Base-by-base conservation (phyloP, 1,140 invertebrate species). In the Conopomorpha cramerella region DNA sequence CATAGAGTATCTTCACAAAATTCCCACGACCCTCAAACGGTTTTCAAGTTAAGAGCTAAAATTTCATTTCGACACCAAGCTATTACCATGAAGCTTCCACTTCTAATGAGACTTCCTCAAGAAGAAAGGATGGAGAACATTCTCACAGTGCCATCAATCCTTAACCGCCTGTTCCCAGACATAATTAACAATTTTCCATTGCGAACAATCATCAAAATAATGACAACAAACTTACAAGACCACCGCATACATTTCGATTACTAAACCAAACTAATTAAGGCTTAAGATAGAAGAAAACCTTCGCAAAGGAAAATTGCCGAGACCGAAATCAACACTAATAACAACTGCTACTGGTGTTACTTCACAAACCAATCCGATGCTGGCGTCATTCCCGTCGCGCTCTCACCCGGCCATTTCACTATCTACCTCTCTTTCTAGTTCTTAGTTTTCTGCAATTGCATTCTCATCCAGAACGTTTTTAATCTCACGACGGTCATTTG, bases 291-390 rank as follows among this genome's bases (percentile, higher is more conserved):
- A 51, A 50, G 52, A 49, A 60, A 45, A 33, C 34, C 38, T 27
- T 30, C 28, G 11, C 32, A 25, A 17, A 39, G 44, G 29, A 49
- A 45, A 46, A 46, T 46, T 26, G 43, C 30, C 31, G 30, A 13
- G 49, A 54, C 50, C 45, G 36, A 51, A 61, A 66, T 64, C 48
- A n/a, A 60, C 51, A 38, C 51, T 66, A 66, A 70, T 70, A 61
- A 55, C 53, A 4, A 23, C 42, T 41, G 62, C 62, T 56, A 59
- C 62, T 47, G 53, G 62, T 60, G 50, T 68, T 68, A 47, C 60
- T 18, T 30, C 12, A 32, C 12, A 32, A n/a, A 14, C 16, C 30
- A 16, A 32, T 32, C 30, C 30, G 3, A 17, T 10, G 12, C 11
- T 39, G 52, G 52, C 48, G 54, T 43, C 54, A 29, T 43, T 16